phyloP scores from a whole-genome alignment of 2,888 invertebrate species.

The Sarcophaga variegata region DNA sequence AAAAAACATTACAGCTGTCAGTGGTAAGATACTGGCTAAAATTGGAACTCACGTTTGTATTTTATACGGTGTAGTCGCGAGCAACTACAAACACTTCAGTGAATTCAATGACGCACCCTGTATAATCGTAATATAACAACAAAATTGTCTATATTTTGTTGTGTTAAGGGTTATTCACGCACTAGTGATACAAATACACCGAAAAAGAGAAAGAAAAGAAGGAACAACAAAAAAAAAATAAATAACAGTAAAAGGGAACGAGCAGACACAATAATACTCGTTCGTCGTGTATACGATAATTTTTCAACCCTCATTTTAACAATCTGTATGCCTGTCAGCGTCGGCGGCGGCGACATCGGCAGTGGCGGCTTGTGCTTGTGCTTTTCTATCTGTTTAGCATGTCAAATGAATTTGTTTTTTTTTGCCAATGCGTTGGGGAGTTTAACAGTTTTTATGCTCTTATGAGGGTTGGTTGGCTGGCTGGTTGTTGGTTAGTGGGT shows the following conservation, averaged over 20 bases:
- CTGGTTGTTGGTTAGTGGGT: slow-evolving; percentile 48
- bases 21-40: too few relatives aligned
- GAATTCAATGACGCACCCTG: neutral
- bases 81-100: neutral
- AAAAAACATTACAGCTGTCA: too few relatives aligned
- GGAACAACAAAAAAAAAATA: slow-evolving; percentile 1
- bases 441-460: slow-evolving; percentile 53
- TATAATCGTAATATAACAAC: neutral
- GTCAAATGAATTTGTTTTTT: slow-evolving; percentile 47
- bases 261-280: slow-evolving; percentile 8
- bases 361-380: neutral
- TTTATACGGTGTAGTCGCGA: too few relatives aligned
- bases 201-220: neutral
- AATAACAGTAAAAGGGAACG: neutral
- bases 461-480: slow-evolving; percentile 60
- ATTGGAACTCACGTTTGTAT: too few relatives aligned
- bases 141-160: slow-evolving; percentile 46
- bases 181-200: slow-evolving; percentile 43
- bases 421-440: slow-evolving; percentile 44
- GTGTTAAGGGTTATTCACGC: slow-evolving; percentile 66
- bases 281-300: slow-evolving; percentile 2
- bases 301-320: slow-evolving; percentile 53
- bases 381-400: slow-evolving; percentile 47
- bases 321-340: slow-evolving; percentile 7
- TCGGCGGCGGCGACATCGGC: neutral